Evolutionary conservation across 2,888 invertebrate genomes (phyloP).

Genomic region (Sphaerophoria rueppellii): DNA sequence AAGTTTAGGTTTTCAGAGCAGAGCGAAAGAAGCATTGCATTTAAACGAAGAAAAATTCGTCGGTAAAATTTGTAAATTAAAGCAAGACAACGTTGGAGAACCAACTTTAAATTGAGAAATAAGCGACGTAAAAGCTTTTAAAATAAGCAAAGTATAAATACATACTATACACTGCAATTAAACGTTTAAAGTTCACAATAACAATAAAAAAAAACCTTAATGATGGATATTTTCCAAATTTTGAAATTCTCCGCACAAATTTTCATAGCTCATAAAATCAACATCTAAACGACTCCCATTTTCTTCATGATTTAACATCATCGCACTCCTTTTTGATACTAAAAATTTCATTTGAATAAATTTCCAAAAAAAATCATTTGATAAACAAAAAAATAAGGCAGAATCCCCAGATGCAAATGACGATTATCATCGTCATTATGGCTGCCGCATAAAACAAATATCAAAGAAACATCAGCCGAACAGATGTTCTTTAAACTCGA

Average conservation of each 20-base stretch:
- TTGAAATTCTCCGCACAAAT: conserved; percentile 13
- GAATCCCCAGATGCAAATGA: conserved; percentile 57
- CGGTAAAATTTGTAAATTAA: too few species aligned
- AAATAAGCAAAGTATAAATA: too few species aligned
- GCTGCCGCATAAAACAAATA: conserved; percentile 59
- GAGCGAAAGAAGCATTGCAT: too few species aligned
- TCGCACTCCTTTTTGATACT: conserved; percentile 47
- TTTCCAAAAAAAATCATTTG: conserved; percentile 52
- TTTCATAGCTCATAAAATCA: conserved; percentile 51
- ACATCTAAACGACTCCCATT: conserved; percentile 55
- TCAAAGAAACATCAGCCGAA: conserved; percentile 68
- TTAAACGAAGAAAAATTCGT: too few species aligned
- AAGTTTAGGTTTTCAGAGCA: too few species aligned
- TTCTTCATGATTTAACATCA: conserved; percentile 55
- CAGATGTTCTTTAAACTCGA: conserved; percentile 55
- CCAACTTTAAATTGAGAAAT: too few species aligned
- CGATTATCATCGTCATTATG: conserved; percentile 31
- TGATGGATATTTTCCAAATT: neutral
- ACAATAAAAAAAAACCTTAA: too few species aligned
- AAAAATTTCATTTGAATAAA: conserved; percentile 51
- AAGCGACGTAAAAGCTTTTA: too few species aligned
- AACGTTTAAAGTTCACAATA: too few species aligned
- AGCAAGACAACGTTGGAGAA: too few species aligned
- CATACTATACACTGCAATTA: too few species aligned
- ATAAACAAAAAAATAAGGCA: conserved; percentile 27